These are phyloP conservation scores for Suillia variegata DNA, from an alignment of 2,888 invertebrate genomes.

Conservation along the genomic window DNA sequence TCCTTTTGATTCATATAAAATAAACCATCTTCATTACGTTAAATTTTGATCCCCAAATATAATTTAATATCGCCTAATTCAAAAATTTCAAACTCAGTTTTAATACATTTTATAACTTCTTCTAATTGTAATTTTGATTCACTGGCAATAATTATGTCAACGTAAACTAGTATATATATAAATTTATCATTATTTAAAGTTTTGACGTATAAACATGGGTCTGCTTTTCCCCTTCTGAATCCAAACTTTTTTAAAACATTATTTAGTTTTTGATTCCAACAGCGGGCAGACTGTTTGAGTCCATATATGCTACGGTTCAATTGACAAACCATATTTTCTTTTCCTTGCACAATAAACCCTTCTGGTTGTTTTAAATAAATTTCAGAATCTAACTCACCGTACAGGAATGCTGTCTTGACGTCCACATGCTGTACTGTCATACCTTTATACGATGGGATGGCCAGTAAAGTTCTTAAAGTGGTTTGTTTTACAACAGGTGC, in stretches of 20 bases:
- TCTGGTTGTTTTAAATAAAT: too few species aligned
- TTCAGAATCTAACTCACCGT: constrained; percentile 15
- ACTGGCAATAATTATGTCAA: constrained; percentile 15
- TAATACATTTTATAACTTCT: not conserved
- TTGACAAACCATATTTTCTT: constrained; percentile 10
- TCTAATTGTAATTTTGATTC: not conserved
- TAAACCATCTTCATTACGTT: not conserved
- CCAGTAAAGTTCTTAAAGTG: constrained; percentile 13
- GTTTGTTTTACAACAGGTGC: constrained; percentile 12
- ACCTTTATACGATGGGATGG: constrained; percentile 12
- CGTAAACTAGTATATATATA: too few species aligned
- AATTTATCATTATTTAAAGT: too few species aligned
- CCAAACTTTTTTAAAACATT: constrained; percentile 13
- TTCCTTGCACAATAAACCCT: constrained; percentile 6
- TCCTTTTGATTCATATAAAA: too few species aligned
- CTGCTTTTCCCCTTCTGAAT: constrained; percentile 18
- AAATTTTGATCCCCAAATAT: constrained; percentile 16
- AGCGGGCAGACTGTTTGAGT: constrained; percentile 16
- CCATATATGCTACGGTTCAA: too few species aligned
- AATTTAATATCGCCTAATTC: constrained; percentile 14
- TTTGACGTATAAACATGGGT: too few species aligned
- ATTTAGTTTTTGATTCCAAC: constrained; percentile 19
- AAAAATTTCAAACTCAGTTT: constrained; percentile 11
- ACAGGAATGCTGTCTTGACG: constrained; percentile 17
- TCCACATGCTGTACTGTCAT: constrained; percentile 15